Percentiles rank a stretch among this genome's conserved stretches.
phyloP scores from a whole-genome alignment of 2,113 vertebrate genomes.

The Alethe castanea region DNA sequence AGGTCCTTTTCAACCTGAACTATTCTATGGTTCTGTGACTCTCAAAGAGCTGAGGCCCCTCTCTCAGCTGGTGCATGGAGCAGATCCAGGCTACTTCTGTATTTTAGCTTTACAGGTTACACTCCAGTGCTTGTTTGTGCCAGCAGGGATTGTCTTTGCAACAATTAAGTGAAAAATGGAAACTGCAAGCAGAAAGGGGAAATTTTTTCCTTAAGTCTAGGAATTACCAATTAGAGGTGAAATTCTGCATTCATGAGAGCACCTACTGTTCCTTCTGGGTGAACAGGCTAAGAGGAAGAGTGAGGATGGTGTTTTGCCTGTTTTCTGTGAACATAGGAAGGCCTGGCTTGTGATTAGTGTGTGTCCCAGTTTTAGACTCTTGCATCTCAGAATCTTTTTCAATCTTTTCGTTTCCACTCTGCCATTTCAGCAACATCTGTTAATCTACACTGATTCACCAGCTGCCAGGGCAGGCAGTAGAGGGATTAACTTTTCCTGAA shows the following conservation, averaged over 20 bases:
- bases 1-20: background rate
- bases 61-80: background rate
- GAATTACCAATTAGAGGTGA: background rate
- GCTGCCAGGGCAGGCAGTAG: background rate
- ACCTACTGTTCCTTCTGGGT: background rate
- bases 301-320: fast-evolving
- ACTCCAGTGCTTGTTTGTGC: background rate
- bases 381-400: background rate
- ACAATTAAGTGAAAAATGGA: background rate
- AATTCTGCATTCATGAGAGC: background rate
- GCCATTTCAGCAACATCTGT: background rate
- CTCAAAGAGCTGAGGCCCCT: background rate
- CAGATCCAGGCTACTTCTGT: background rate
- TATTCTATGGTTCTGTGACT: background rate
- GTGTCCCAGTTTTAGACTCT: background rate
- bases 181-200: background rate
- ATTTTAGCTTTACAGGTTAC: background rate
- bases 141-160: background rate
- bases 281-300: background rate
- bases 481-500: background rate
- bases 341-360: background rate
- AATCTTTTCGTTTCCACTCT: background rate
- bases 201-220: background rate
- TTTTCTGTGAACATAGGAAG: background rate
- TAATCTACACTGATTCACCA: background rate